Percentiles rank a stretch among this genome's conserved stretches.
Evolutionary conservation across 2,113 vertebrate species (phyloP).

Genomic region (Rhinoptilus africanus): DNA sequence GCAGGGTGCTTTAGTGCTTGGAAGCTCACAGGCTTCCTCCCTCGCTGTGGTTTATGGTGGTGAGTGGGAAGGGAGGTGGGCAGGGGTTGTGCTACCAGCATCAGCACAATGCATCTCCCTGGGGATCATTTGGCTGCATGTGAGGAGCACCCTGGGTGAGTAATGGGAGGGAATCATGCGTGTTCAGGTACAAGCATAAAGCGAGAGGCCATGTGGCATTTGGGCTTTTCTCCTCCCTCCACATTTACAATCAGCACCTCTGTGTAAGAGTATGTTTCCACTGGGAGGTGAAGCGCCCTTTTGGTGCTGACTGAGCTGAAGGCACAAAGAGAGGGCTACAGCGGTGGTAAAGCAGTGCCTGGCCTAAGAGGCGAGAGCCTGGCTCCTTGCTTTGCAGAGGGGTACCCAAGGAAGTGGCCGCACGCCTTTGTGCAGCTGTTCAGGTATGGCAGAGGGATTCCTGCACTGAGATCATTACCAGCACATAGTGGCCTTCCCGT

Average conservation of each 20-base stretch:
- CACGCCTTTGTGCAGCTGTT: not conserved
- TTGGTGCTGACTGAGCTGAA: not conserved
- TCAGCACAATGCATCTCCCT: not conserved
- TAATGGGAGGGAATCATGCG: not conserved
- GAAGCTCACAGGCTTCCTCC: not conserved
- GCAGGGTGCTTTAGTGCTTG: not conserved
- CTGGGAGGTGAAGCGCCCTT: not conserved
- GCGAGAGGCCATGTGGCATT: not conserved
- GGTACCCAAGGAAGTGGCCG: not conserved
- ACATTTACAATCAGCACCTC: not conserved
- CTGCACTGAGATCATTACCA: not conserved
- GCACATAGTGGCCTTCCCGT: not conserved
- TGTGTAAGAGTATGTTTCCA: not conserved
- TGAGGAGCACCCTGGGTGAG: not conserved
- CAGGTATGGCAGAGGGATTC: not conserved
- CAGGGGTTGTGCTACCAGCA: not conserved
- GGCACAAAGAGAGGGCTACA: not conserved
- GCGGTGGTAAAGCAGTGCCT: not conserved
- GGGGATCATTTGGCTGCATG: not conserved
- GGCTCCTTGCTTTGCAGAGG: not conserved
- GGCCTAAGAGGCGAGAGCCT: not conserved
- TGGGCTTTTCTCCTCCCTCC: not conserved
- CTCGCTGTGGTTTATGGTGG: accelerated
- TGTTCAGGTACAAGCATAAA: not conserved
- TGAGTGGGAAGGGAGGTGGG: not conserved